Percentiles rank a stretch among this genome's conserved stretches.
Conservation (phyloP, 2,113 vertebrate species). For the Potamarius usumacintae region DNA sequence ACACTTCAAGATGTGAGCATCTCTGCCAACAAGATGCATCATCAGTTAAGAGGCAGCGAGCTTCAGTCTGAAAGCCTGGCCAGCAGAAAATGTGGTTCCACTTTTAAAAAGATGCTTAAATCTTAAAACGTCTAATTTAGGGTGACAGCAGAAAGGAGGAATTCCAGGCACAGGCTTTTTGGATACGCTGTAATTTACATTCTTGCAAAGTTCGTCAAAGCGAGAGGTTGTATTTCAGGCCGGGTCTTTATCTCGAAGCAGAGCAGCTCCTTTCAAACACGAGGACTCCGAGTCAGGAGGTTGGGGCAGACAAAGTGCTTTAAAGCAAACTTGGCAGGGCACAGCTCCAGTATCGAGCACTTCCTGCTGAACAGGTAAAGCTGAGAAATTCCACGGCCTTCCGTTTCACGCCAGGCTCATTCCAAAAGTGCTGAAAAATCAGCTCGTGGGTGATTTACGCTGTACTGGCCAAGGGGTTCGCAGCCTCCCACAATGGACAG, state of each 20-base stretch:
- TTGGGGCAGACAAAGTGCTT: conserved; percentile 65
- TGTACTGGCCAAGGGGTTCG: conserved; percentile 25
- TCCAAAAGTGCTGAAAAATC: conserved; percentile 75
- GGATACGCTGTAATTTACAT: conserved; percentile 48
- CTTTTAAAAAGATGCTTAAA: conserved; percentile 43
- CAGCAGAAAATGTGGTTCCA: conserved; percentile 43
- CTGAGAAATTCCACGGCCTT: conserved; percentile 77
- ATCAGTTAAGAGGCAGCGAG: conserved; percentile 16
- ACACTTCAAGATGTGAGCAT: conserved; percentile 11
- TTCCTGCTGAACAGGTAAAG: conserved; percentile 73
- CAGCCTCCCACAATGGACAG: conserved; percentile 49
- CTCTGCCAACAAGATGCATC: not conserved
- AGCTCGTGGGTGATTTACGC: conserved; percentile 55
- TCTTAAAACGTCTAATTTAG: conserved; percentile 46
- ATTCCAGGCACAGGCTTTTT: conserved; percentile 44
- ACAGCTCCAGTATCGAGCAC: conserved; percentile 63
- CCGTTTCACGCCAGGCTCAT: conserved; percentile 70
- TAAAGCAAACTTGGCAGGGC: conserved; percentile 68
- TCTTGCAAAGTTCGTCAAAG: conserved; percentile 45
- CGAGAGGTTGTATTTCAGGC: conserved; percentile 36
- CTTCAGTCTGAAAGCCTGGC: conserved; percentile 11
- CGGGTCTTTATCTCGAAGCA: conserved; percentile 33
- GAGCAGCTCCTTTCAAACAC: conserved; percentile 8
- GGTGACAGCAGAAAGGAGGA: conserved; percentile 45
- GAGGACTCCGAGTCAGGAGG: conserved; percentile 28